Evolutionary conservation across 2,797 vertebrate genomes (phyloP), one percentile per base, ranked within the genome.

Genomic region (Macrochelys suwanniensis): DNA sequence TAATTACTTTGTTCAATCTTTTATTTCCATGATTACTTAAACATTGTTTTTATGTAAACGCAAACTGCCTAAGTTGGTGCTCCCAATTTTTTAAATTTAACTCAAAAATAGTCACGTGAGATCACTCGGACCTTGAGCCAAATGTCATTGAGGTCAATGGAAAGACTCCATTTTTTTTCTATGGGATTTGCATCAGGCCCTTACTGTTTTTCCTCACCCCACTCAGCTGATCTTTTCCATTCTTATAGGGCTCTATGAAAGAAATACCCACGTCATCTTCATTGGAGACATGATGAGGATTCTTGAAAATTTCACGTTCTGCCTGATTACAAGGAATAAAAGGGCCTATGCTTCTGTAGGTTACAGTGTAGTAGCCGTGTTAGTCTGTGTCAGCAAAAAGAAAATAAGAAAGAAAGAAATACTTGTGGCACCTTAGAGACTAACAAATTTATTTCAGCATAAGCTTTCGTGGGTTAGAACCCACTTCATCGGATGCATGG

Each of bases 121-220:
- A 26, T 74, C 42, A 74, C 23, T 74, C 10, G 25, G 42, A 37
- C 23, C 19, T 23, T 45, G 68, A 23, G 45, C 37, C 71, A 74
- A 45, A 45, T 26, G 37, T 26, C 23, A 42, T 19, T 74, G 68
- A 23, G 12, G 23, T 74, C 21, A 74, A 26, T 74, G 37, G 25
- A 74, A 26, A 74, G 42, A 74, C 71, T 12, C 42, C 23, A 7
- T 74, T 23, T 45, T 45, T 74, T 11, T 49, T 45, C 23, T 23
- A 23, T 45, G 11, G 23, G 42, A 23, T 74, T 74, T 45, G 42
- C 11, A 45, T 74, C 37, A 12, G 42, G 21, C 71, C 11, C 23
- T 12, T 74, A 82, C 61, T 7, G 9, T 3, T 11, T 17, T 26
- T 2, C 47, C 26, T n/a, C 7, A 0, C 1, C 51, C 19, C 9